Percentiles rank a stretch among this genome's conserved stretches.
phyloP scores from a whole-genome alignment of 2,797 vertebrate genomes.

The Alectoris magna region DNA sequence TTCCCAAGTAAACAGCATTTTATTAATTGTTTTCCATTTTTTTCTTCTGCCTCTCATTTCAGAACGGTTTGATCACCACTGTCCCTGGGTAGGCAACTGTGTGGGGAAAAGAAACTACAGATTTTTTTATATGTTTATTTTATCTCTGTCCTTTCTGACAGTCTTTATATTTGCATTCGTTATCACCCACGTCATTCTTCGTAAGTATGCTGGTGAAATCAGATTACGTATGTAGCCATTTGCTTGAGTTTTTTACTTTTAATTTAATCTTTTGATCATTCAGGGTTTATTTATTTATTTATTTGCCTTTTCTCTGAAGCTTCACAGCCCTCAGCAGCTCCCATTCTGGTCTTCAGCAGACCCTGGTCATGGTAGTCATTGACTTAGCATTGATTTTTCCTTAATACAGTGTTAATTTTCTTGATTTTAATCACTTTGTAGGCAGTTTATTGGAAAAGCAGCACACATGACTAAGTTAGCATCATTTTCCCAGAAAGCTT shows the following conservation, averaged over 20 bases:
- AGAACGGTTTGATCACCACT: slow-evolving; percentile 99
- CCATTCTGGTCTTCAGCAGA: not conserved
- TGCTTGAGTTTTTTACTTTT: slow-evolving; percentile 74
- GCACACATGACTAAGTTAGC: not conserved
- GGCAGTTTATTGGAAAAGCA: not conserved
- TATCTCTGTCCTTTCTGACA: slow-evolving; percentile 99
- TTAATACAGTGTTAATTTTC: not conserved
- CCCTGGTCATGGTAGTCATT: not conserved
- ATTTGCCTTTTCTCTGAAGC: slow-evolving; percentile 53
- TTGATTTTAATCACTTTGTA: not conserved
- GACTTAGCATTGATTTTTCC: not conserved
- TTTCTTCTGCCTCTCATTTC: slow-evolving; percentile 83
- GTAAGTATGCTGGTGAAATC: slow-evolving; percentile 90
- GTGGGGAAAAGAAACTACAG: slow-evolving; percentile 99
- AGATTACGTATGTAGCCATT: slow-evolving; percentile 76
- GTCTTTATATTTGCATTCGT: slow-evolving; percentile 99
- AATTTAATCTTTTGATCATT: slow-evolving; percentile 72
- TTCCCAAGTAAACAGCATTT: slow-evolving; percentile 5
- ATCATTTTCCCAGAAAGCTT: not conserved
- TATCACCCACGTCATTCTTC: slow-evolving; percentile 96
- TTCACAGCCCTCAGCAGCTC: not conserved
- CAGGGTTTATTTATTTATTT: slow-evolving; percentile 66
- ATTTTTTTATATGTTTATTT: slow-evolving; percentile 99
- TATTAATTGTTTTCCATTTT: slow-evolving; percentile 77
- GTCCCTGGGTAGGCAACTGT: slow-evolving; percentile 99